phyloP scores from a whole-genome alignment of 1,140 invertebrate species.

The Drosophila guanche region DNA sequence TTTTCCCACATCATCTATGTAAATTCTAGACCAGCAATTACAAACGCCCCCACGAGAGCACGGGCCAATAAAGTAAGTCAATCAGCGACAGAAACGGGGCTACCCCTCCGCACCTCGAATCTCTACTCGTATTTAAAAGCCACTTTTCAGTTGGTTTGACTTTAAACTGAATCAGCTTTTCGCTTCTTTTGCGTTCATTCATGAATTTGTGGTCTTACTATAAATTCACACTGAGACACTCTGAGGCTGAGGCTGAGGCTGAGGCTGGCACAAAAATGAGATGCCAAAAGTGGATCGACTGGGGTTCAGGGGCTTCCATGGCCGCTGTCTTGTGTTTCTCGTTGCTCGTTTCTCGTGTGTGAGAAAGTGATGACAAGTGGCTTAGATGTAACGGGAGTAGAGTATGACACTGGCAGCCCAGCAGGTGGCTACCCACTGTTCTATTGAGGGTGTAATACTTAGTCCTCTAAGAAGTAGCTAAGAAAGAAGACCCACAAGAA shows the following conservation, averaged over 20 bases:
- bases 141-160: neutral
- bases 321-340: neutral
- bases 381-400: constrained; percentile 48
- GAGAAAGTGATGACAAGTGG: constrained; percentile 45
- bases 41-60: constrained; percentile 22
- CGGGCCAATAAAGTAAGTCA: constrained; percentile 5
- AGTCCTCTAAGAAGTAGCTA: constrained; percentile 34
- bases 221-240: constrained; percentile 3
- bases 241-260: constrained; percentile 7
- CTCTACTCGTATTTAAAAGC: neutral
- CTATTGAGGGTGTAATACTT: constrained; percentile 57
- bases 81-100: constrained; percentile 39
- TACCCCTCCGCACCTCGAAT: constrained; percentile 20
- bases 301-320: constrained; percentile 35
- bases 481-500: constrained; percentile 48
- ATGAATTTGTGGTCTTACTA: constrained; percentile 40
- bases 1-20: constrained; percentile 42
- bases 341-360: constrained; percentile 4
- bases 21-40: constrained; percentile 23
- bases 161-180: constrained; percentile 30
- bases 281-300: constrained; percentile 48
- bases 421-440: constrained; percentile 44
- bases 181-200: constrained; percentile 34
- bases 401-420: constrained; percentile 8
- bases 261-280: constrained; percentile 13